These are phyloP conservation scores for Araneus ventricosus DNA, from an alignment of 1,140 invertebrate genomes.

Conservation along the genomic window DNA sequence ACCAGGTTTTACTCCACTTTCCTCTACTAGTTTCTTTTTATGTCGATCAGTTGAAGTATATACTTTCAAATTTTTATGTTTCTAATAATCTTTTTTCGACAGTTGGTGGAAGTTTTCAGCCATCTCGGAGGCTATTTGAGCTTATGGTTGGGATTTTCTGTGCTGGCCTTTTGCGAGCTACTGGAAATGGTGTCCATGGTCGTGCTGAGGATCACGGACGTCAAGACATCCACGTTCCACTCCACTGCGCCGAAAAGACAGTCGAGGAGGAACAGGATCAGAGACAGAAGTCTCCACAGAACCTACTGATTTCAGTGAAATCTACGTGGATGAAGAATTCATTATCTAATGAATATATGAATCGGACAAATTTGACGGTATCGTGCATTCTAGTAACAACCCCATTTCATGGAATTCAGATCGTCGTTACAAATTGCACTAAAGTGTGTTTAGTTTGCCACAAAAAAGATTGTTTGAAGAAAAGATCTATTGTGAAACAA, in stretches of 20 bases:
- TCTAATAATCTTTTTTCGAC: neutral
- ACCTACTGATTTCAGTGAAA: neutral
- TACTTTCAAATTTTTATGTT: neutral
- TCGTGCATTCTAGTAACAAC: too few species aligned
- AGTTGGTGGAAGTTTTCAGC: constrained; percentile 76
- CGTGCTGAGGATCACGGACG: constrained; percentile 34
- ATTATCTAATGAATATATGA: too few species aligned
- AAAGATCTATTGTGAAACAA: too few species aligned
- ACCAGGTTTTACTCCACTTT: neutral
- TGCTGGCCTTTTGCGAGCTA: constrained; percentile 69
- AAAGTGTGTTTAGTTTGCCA: too few species aligned
- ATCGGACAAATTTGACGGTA: too few species aligned
- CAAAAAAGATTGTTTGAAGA: too few species aligned
- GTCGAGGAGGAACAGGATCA: neutral
- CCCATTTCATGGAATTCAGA: too few species aligned
- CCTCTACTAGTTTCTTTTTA: neutral
- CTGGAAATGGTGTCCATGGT: constrained; percentile 69
- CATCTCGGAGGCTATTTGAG: constrained; percentile 76
- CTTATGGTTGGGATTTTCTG: constrained; percentile 76
- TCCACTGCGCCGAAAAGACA: neutral
- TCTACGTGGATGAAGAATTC: neutral
- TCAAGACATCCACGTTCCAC: constrained; percentile 33
- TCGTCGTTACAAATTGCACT: too few species aligned
- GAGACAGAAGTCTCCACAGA: neutral
- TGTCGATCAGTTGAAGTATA: neutral